Evolutionary conservation across 2,888 invertebrate genomes (phyloP).

Genomic region (Rhagonycha lutea): DNA sequence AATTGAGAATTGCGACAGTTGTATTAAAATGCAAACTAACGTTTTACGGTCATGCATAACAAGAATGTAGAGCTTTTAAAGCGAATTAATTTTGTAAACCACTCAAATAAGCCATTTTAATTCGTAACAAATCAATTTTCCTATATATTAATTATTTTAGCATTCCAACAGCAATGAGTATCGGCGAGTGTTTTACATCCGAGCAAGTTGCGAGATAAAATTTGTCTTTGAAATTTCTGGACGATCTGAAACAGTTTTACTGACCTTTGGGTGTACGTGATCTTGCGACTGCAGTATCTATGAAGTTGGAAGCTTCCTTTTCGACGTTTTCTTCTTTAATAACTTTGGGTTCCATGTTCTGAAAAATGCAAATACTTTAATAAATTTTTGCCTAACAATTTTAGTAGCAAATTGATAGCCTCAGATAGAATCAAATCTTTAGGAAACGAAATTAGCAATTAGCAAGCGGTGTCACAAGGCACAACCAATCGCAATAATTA

Average conservation of each 20-base stretch:
- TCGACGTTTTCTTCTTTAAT: conserved; percentile 65
- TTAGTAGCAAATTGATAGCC: conserved; percentile 10
- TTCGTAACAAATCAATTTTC: neutral
- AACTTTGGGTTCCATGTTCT: conserved; percentile 65
- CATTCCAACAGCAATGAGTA: no score
- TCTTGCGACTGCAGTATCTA: conserved; percentile 42
- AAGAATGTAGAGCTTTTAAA: conserved; percentile 10
- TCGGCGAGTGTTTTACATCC: neutral
- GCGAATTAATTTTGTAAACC: neutral
- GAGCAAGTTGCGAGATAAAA: neutral
- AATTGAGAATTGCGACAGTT: conserved; percentile 22
- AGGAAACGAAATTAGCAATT: conserved; percentile 26
- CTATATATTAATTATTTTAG: neutral
- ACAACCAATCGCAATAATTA: conserved; percentile 42
- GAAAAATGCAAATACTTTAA: conserved; percentile 36
- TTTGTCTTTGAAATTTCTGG: neutral
- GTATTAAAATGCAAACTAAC: conserved; percentile 24
- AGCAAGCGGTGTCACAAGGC: conserved; percentile 25
- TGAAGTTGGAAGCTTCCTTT: conserved; percentile 53
- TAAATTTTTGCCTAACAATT: conserved; percentile 3
- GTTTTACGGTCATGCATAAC: conserved; percentile 22
- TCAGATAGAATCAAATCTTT: conserved; percentile 21
- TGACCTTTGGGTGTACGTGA: conserved; percentile 48
- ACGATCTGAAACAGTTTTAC: conserved; percentile 24
- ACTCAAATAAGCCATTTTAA: neutral